A percentile compares a stretch with the other conserved stretches of the same genome.
Conservation (phyloP, 2,888 invertebrate genomes). For the Pollenia amentaria region DNA sequence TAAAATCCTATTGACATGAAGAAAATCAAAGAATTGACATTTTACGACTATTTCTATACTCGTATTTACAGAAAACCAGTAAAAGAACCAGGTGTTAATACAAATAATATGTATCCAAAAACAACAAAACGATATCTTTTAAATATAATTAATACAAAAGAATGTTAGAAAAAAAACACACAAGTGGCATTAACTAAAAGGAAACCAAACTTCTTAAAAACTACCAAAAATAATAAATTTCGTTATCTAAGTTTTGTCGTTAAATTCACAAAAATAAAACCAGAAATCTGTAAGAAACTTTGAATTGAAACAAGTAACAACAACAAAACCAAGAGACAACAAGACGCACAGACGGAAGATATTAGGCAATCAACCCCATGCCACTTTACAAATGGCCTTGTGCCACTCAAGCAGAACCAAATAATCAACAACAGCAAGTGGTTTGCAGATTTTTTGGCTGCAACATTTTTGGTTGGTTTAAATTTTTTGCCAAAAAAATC, state of each 20-base stretch:
- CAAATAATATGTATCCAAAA: neutral
- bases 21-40: neutral
- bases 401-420: conserved; percentile 73
- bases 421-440: conserved; percentile 36
- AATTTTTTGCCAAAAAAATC: conserved; percentile 46
- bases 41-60: neutral
- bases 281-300: conserved; percentile 58
- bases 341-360: conserved; percentile 34
- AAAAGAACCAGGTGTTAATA: conserved; percentile 54
- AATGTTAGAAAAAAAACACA: conserved; percentile 1
- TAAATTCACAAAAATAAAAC: conserved; percentile 38
- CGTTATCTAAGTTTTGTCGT: conserved; percentile 8
- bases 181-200: conserved; percentile 19
- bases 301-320: conserved; percentile 44
- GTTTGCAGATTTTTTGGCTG: conserved; percentile 50
- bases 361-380: conserved; percentile 71
- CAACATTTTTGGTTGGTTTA: conserved; percentile 39
- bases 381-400: conserved; percentile 70
- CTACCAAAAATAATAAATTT: conserved; percentile 44
- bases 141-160: conserved; percentile 6
- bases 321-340: conserved; percentile 18
- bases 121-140: conserved; percentile 24
- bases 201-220: conserved; percentile 49
- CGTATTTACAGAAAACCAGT: neutral
- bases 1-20: too few species aligned